Conservation (phyloP, 2,113 vertebrate species). For the Apaloderma vittatum region DNA sequence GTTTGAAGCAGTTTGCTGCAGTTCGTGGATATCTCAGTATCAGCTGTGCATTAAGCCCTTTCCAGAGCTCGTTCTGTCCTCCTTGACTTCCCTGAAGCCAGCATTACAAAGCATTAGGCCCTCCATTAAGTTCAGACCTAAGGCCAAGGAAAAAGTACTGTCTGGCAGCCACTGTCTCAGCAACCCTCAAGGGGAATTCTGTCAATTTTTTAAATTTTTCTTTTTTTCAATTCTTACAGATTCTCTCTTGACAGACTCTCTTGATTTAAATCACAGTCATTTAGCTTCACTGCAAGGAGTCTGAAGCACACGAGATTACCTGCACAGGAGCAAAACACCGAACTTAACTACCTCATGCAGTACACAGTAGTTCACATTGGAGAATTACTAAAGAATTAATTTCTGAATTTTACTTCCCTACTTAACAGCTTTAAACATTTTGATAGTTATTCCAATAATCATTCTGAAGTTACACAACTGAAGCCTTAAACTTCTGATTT, state of each 20-base stretch:
- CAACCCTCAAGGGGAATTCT: neutral
- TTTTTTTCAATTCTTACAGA: neutral
- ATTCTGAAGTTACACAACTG: neutral
- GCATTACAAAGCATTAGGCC: neutral
- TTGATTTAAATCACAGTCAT: neutral
- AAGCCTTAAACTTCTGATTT: neutral
- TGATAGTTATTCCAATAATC: neutral
- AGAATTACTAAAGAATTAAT: neutral
- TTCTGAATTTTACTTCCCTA: neutral
- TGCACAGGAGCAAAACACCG: neutral
- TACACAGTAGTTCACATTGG: neutral
- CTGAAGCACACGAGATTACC: neutral
- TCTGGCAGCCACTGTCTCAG: neutral
- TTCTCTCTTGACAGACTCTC: neutral
- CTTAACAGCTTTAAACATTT: neutral
- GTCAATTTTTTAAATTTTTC: neutral
- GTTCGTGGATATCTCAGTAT: neutral
- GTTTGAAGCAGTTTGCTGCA: neutral
- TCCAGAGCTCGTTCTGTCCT: neutral
- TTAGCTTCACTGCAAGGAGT: neutral
- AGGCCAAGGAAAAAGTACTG: neutral
- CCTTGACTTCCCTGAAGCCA: conserved; percentile 22
- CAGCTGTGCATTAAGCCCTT: neutral
- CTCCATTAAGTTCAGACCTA: neutral
- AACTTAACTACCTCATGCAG: neutral